These are phyloP conservation scores for Orthonychiurus folsomi DNA, from an alignment of 2,888 invertebrate species.

Conservation along the genomic window DNA sequence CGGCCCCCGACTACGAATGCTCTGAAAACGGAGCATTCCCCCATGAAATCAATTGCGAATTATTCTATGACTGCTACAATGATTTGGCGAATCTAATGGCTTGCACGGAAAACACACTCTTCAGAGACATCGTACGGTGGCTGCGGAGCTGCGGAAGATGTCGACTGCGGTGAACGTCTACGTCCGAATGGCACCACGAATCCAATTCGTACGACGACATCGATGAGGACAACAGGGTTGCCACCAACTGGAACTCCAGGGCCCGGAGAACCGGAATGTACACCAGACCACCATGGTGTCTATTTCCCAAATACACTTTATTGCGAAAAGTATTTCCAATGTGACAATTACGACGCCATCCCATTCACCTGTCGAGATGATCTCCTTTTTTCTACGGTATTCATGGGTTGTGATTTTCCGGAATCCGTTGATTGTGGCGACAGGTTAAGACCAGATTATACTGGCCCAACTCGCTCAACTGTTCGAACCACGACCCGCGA, in stretches of 20 bases:
- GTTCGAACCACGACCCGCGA: too few relatives aligned
- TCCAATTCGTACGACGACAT: not conserved
- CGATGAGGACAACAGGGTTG: not conserved
- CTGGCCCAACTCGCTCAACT: too few relatives aligned
- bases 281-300: not conserved
- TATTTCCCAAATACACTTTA: constrained; percentile 12
- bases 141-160: constrained; percentile 23
- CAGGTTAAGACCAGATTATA: constrained; percentile 18
- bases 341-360: constrained; percentile 4
- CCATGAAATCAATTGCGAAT: constrained; percentile 19
- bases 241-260: not conserved
- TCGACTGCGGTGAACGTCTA: constrained; percentile 22
- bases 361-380: constrained; percentile 3
- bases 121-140: constrained; percentile 26
- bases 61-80: constrained; percentile 25
- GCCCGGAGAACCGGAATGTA: constrained; percentile 9
- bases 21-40: constrained; percentile 22
- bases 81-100: constrained; percentile 15
- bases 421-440: constrained; percentile 23
- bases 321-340: constrained; percentile 16
- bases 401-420: constrained; percentile 26
- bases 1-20: constrained; percentile 22
- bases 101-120: constrained; percentile 27
- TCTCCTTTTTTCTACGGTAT: constrained; percentile 17
- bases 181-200: constrained; percentile 13